Evolutionary conservation across 2,888 invertebrate species (phyloP).

Genomic region (Sialis fuliginosa): DNA sequence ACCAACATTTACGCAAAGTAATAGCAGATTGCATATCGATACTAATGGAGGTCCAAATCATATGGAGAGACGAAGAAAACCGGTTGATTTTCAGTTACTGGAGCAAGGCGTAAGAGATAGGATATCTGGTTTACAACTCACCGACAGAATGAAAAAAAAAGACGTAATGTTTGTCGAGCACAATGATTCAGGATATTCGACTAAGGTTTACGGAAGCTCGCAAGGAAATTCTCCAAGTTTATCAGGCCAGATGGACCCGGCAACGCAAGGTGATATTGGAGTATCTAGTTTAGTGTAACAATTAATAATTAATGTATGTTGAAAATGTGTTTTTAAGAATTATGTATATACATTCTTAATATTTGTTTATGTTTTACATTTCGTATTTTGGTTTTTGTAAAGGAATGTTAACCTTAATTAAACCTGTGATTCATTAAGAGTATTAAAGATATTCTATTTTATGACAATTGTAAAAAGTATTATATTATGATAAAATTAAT

Average conservation of each 20-base stretch:
- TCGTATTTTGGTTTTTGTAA: too few relatives aligned
- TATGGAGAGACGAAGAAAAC: background rate
- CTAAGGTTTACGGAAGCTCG: constrained; percentile 61
- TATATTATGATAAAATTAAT: too few relatives aligned
- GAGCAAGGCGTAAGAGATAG: constrained; percentile 5
- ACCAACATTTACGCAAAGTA: constrained; percentile 8
- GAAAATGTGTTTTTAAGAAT: too few relatives aligned
- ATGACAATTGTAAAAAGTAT: too few relatives aligned
- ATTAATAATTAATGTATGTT: background rate
- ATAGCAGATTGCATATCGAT: background rate
- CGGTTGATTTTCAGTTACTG: constrained; percentile 1
- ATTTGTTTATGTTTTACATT: too few relatives aligned
- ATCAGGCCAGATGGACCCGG: constrained; percentile 26
- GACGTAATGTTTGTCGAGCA: constrained; percentile 44
- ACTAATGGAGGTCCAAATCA: background rate
- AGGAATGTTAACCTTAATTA: too few relatives aligned
- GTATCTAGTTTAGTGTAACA: constrained; percentile 46
- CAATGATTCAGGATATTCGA: constrained; percentile 75
- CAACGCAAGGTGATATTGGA: constrained; percentile 20
- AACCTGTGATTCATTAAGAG: too few relatives aligned
- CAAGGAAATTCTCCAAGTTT: constrained; percentile 62
- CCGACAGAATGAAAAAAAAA: constrained; percentile 7
- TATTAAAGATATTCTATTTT: too few relatives aligned
- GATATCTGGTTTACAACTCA: constrained; percentile 5
- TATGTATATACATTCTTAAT: too few relatives aligned